Evolutionary conservation across 2,888 invertebrate genomes (phyloP).

Genomic region (Plutella xylostella): DNA sequence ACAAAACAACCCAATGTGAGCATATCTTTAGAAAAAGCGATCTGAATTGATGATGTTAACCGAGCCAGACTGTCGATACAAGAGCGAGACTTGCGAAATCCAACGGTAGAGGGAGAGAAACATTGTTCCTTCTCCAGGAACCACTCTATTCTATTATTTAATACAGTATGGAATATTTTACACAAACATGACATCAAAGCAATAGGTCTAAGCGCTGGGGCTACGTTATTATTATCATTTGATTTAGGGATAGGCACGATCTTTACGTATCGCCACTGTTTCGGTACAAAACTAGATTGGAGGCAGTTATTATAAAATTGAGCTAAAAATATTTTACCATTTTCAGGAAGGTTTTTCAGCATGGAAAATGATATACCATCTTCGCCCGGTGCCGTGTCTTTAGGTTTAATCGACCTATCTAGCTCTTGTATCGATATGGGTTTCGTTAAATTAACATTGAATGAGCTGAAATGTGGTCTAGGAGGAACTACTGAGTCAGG

Average conservation of each 20-base stretch:
- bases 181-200: constrained; percentile 1
- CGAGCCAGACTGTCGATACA: neutral
- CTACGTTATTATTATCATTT: constrained; percentile 1
- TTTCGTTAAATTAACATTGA: neutral
- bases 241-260: constrained; percentile 20
- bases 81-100: neutral
- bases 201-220: neutral
- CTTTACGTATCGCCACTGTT: constrained; percentile 18
- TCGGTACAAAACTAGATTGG: constrained; percentile 13
- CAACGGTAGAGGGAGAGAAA: neutral
- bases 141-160: neutral
- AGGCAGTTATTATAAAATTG: neutral
- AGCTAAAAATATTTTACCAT: neutral
- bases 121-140: neutral
- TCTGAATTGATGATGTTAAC: neutral
- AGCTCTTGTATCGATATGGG: neutral
- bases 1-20: neutral
- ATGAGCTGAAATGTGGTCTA: neutral
- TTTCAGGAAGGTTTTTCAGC: constrained; percentile 1
- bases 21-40: neutral
- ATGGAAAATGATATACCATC: constrained; percentile 3
- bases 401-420: neutral
- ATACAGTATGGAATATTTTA: neutral
- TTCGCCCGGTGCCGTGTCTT: constrained; percentile 3
- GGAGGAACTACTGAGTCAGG: constrained; percentile 7